Percentiles rank a stretch among this genome's conserved stretches.
These are phyloP conservation scores for Podarcis raffonei DNA, from an alignment of 2,113 vertebrate genomes.

Conservation along the genomic window DNA sequence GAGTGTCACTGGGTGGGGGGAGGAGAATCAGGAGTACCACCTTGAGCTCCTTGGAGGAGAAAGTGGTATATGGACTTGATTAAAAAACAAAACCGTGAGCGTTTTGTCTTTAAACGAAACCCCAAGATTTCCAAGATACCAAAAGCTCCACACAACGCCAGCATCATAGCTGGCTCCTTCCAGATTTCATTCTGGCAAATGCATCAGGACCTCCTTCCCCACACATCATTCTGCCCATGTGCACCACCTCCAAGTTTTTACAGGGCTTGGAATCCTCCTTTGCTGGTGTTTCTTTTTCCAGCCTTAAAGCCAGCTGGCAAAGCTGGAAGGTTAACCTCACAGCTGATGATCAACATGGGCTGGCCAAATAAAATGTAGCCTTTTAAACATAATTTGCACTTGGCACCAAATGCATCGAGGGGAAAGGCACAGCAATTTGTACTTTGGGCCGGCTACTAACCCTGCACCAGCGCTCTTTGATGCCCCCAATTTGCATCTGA, in stretches of 20 bases:
- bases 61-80: too few species aligned
- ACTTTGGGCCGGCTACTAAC: conserved; percentile 51
- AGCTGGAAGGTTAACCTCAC: conserved; percentile 58
- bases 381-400: conserved; percentile 68
- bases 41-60: too few species aligned
- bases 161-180: not conserved
- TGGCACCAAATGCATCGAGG: conserved; percentile 22
- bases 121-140: not conserved
- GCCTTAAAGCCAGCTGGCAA: conserved; percentile 53
- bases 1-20: too few species aligned
- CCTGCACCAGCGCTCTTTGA: conserved; percentile 41
- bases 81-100: too few species aligned
- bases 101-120: not conserved
- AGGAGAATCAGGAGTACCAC: too few species aligned
- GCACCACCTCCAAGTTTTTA: not conserved
- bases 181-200: conserved; percentile 21
- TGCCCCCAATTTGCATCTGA: conserved; percentile 57
- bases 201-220: not conserved
- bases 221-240: not conserved
- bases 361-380: conserved; percentile 65
- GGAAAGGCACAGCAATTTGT: conserved; percentile 57
- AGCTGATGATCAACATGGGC: conserved; percentile 43
- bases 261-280: conserved; percentile 38
- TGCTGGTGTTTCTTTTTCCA: conserved; percentile 61
- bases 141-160: not conserved